These are phyloP conservation scores for Phlogophora meticulosa DNA, from an alignment of 2,888 invertebrate species.

Conservation along the genomic window DNA sequence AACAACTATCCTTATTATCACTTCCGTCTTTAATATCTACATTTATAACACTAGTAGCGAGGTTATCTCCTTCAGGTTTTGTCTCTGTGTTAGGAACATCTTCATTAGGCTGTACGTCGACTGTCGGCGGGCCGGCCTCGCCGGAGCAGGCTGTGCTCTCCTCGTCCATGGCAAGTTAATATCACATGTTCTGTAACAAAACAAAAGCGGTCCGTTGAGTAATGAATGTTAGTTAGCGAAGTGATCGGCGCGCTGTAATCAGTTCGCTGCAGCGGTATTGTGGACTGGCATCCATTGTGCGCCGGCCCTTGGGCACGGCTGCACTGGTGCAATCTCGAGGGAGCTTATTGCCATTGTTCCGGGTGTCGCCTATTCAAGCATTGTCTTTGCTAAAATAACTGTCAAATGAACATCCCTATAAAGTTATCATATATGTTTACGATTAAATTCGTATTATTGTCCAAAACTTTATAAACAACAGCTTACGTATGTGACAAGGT, in stretches of 20 bases:
- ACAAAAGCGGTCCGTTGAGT: slow-evolving; percentile 62
- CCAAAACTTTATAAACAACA: slow-evolving; percentile 52
- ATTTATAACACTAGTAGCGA: slow-evolving; percentile 63
- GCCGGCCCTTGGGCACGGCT: slow-evolving; percentile 70
- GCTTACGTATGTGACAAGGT: slow-evolving; percentile 67
- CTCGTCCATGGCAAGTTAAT: slow-evolving; percentile 83
- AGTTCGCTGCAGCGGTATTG: slow-evolving; percentile 76
- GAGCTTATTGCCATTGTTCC: slow-evolving; percentile 80
- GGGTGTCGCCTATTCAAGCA: slow-evolving; percentile 71
- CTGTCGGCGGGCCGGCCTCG: slow-evolving; percentile 70
- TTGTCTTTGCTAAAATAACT: slow-evolving; percentile 53
- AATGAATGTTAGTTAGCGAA: slow-evolving; percentile 50
- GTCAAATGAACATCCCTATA: slow-evolving; percentile 40
- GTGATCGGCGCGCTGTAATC: slow-evolving; percentile 71
- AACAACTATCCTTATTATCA: slow-evolving; percentile 68
- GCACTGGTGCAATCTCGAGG: slow-evolving; percentile 74
- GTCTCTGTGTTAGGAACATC: slow-evolving; percentile 66
- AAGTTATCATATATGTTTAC: slow-evolving; percentile 1
- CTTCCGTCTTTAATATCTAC: slow-evolving; percentile 65
- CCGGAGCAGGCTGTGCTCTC: slow-evolving; percentile 72
- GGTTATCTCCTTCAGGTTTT: slow-evolving; percentile 68
- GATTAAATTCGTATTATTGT: slow-evolving; percentile 38
- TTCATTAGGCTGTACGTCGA: slow-evolving; percentile 71
- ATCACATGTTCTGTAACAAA: slow-evolving; percentile 89
- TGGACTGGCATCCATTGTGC: slow-evolving; percentile 76